Percentiles rank a stretch among this genome's conserved stretches.
These are phyloP conservation scores for Rhabdomys dilectus DNA, from an alignment of 2,113 vertebrate species.

Conservation along the genomic window DNA sequence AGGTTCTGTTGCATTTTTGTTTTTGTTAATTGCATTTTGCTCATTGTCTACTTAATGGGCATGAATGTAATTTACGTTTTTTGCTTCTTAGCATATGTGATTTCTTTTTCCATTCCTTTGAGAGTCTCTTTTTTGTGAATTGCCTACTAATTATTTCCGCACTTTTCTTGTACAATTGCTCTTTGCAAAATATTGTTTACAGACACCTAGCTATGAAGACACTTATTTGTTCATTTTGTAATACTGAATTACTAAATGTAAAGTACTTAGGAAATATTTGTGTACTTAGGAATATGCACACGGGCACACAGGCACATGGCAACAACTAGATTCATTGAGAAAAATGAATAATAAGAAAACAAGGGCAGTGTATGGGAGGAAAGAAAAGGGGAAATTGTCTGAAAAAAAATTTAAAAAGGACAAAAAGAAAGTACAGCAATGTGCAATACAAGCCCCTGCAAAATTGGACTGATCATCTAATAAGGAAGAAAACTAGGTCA, in stretches of 20 bases:
- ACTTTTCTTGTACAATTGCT: conserved; percentile 7
- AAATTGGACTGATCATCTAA: not conserved
- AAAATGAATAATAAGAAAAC: not conserved
- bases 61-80: conserved; percentile 12
- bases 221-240: conserved; percentile 9
- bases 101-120: not conserved
- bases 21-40: conserved; percentile 12
- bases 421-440: not conserved
- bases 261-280: not conserved
- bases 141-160: not conserved
- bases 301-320: not conserved
- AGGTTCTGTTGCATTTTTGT: not conserved
- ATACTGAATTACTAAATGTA: not conserved
- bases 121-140: conserved; percentile 13
- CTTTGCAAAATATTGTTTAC: conserved; percentile 18
- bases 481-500: not conserved
- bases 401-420: not conserved
- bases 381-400: not conserved
- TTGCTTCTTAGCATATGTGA: not conserved
- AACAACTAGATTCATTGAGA: not conserved
- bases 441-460: not conserved
- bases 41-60: not conserved
- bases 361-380: not conserved
- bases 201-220: not conserved
- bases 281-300: not conserved